phyloP scores from a whole-genome alignment of 2,888 invertebrate genomes.

The Allolobophora icterica region DNA sequence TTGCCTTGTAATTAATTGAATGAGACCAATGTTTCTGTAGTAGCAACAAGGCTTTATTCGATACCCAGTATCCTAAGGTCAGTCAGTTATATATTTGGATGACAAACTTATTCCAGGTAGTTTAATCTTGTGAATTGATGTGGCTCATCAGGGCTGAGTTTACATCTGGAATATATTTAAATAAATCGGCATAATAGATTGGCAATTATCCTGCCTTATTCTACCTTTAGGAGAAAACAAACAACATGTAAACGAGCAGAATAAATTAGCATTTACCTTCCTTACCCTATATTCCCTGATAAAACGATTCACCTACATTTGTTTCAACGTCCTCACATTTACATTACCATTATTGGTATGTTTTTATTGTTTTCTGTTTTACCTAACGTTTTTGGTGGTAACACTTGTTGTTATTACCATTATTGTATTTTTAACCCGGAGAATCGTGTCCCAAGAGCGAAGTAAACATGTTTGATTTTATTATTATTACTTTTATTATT shows the following conservation, averaged over 20 bases:
- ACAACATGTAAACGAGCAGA: too few species aligned
- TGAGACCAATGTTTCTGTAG: not conserved
- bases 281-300: not conserved
- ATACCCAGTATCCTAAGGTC: not conserved
- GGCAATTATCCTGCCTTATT: too few species aligned
- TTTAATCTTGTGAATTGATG: not conserved
- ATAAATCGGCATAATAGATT: too few species aligned
- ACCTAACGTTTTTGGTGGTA: not conserved
- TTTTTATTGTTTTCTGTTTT: not conserved
- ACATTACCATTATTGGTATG: not conserved
- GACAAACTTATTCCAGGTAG: not conserved
- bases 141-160: not conserved
- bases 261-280: not conserved
- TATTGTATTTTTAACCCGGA: too few species aligned
- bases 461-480: too few species aligned
- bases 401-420: not conserved
- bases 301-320: not conserved
- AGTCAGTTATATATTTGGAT: not conserved
- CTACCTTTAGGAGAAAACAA: too few species aligned
- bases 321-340: not conserved
- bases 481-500: too few species aligned
- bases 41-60: not conserved
- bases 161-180: too few species aligned
- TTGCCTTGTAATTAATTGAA: not conserved
- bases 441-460: too few species aligned